phyloP scores from a whole-genome alignment of 2,888 invertebrate genomes.

The Bellardia pandia region DNA sequence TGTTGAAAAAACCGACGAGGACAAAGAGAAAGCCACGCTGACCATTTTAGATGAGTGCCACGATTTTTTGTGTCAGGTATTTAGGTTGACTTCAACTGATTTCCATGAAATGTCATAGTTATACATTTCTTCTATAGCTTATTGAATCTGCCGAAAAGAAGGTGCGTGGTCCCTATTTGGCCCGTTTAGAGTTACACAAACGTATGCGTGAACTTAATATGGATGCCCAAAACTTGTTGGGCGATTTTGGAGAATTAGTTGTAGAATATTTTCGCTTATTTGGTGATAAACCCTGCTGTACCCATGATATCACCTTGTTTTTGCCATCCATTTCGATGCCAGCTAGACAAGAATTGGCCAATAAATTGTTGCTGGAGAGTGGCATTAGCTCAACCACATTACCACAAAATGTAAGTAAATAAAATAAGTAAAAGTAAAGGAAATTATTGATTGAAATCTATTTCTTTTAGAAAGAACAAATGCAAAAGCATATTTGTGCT shows the following conservation, averaged over 20 bases:
- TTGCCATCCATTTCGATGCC: constrained; percentile 86
- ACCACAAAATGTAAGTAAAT: constrained; percentile 86
- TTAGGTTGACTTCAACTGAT: neutral
- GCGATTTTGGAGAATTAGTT: constrained; percentile 88
- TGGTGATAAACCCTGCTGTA: constrained; percentile 94
- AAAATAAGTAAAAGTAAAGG: neutral
- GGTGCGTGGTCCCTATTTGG: constrained; percentile 92
- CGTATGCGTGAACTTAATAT: constrained; percentile 85
- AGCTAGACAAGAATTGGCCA: constrained; percentile 86
- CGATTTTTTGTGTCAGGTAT: constrained; percentile 81
- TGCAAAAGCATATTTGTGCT: constrained; percentile 93
- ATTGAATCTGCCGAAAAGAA: constrained; percentile 85
- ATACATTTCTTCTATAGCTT: constrained; percentile 80
- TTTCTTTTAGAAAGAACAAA: constrained; percentile 87
- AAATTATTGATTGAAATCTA: neutral
- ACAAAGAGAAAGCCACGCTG: constrained; percentile 57
- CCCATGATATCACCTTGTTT: constrained; percentile 92
- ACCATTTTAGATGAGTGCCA: constrained; percentile 79
- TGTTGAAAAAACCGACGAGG: constrained; percentile 75
- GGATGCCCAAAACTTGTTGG: constrained; percentile 86
- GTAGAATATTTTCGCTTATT: constrained; percentile 91
- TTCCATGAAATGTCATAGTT: neutral
- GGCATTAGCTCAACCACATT: constrained; percentile 87
- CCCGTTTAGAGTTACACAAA: constrained; percentile 90
- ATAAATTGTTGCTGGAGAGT: constrained; percentile 87